Evolutionary conservation across 2,888 invertebrate species (phyloP), one percentile per base, ranked within the genome.

Genomic region (Teleiodes luculella): DNA sequence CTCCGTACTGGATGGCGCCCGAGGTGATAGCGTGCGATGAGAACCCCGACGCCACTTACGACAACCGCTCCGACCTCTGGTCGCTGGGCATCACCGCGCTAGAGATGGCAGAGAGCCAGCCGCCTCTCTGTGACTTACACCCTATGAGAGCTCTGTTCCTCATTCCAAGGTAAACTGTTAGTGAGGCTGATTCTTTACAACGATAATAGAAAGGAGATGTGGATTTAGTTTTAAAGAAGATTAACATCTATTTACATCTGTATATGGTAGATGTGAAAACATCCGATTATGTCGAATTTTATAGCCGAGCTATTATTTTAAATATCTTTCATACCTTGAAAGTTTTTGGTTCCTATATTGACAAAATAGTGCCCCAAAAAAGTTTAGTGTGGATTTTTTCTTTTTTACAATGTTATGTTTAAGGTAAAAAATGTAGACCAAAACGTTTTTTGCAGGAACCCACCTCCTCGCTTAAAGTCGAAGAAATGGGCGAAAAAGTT

Each of bases 21-120:
- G 99, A 99, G 91, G 99, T 99, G 47, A 99, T 99, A 76, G 99
- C 99, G 54, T 99, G 99, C 87, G 99, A 99, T 89, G 99, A 99
- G 88, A 99, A 99, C 90, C 98, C 98, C 47, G 99, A 99, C 80
- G 99, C 99, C 57, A 99, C 99, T 16, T 99, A 99, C 78, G 99
- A 99, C 90, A 98, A 98, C 91, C 94, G 97, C 72, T 96, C 96
- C 70, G 97, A 97, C 86, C 91, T 97, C 59, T 96, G 96, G 96
- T 96, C 96, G 47, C 91, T 96, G 64, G 97, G 99, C 73, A 99
- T 99, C 76, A 99, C 99, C 56, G 98, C 99, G 51, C 92, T 99
- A 62, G 99, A 99, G 92, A 99, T 99, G 99, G 99, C 99, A 56
- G 99, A 99, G 91, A 98, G 98, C 72, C 98, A 98, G 88, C 99